A percentile compares a stretch with the other conserved stretches of the same genome.
Evolutionary conservation across 2,113 vertebrate genomes (phyloP).

Genomic region (Paradoxurus hermaphroditus): DNA sequence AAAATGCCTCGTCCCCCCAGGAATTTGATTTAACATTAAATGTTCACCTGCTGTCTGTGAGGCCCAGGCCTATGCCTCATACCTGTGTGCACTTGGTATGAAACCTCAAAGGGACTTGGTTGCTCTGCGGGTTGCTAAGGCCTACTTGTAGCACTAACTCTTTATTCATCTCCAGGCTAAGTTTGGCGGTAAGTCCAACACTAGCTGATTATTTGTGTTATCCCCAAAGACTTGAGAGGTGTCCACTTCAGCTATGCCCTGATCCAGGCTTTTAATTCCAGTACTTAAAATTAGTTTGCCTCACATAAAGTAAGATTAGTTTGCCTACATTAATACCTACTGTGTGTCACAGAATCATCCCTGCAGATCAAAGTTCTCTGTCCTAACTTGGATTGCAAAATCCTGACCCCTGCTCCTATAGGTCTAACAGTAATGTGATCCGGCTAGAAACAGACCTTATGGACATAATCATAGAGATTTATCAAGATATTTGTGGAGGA

Average conservation of each 20-base stretch:
- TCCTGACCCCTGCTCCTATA: background rate
- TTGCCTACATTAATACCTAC: background rate
- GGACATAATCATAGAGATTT: background rate
- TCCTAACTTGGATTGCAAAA: background rate
- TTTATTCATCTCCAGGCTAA: background rate
- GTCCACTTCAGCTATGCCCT: background rate
- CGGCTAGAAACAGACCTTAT: background rate
- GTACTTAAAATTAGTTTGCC: background rate
- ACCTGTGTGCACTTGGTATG: fast-evolving
- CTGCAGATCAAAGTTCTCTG: background rate
- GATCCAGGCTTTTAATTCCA: background rate
- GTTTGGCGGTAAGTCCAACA: background rate
- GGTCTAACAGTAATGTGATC: fast-evolving
- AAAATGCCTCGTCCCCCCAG: background rate
- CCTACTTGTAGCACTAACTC: fast-evolving
- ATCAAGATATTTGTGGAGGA: background rate
- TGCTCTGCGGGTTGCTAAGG: background rate
- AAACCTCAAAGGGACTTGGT: fast-evolving
- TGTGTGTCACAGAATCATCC: background rate
- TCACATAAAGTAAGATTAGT: background rate
- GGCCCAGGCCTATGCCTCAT: background rate
- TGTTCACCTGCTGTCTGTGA: fast-evolving
- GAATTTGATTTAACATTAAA: background rate
- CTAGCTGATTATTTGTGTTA: background rate
- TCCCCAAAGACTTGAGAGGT: background rate